Evolutionary conservation across 1,140 invertebrate species (phyloP).

Genomic region (Monochamus saltuarius): DNA sequence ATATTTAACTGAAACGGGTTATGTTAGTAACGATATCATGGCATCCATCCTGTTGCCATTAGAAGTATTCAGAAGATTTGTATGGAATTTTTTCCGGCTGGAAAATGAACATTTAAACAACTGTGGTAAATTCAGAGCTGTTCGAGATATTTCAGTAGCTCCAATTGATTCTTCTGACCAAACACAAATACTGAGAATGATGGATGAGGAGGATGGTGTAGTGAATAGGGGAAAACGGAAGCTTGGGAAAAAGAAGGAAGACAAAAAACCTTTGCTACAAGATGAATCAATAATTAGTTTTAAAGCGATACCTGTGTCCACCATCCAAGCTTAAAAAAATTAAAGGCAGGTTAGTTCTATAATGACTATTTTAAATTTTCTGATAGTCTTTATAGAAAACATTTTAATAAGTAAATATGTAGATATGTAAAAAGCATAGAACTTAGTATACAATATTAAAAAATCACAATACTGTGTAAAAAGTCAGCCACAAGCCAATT

Average conservation of each 20-base stretch:
- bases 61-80: slow-evolving; percentile 85
- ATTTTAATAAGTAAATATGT: no score
- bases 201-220: slow-evolving; percentile 71
- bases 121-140: slow-evolving; percentile 90
- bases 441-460: no score
- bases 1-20: slow-evolving; percentile 72
- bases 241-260: slow-evolving; percentile 57
- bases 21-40: slow-evolving; percentile 73
- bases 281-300: slow-evolving; percentile 53
- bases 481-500: no score
- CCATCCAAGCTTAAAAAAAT: slow-evolving; percentile 27
- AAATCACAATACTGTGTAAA: no score
- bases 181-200: slow-evolving; percentile 68
- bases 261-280: slow-evolving; percentile 57
- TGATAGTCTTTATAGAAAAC: not conserved
- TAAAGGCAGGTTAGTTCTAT: not conserved
- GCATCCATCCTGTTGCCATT: slow-evolving; percentile 75
- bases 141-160: slow-evolving; percentile 85
- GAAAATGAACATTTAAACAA: slow-evolving; percentile 95
- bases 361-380: not conserved
- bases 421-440: no score
- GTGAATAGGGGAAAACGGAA: slow-evolving; percentile 59
- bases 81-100: slow-evolving; percentile 92
- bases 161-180: slow-evolving; percentile 79
- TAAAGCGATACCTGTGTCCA: slow-evolving; percentile 33